A percentile compares a stretch with the other conserved stretches of the same genome.
Conservation (phyloP, 2,888 invertebrate genomes). For the Ochropleura plecta region DNA sequence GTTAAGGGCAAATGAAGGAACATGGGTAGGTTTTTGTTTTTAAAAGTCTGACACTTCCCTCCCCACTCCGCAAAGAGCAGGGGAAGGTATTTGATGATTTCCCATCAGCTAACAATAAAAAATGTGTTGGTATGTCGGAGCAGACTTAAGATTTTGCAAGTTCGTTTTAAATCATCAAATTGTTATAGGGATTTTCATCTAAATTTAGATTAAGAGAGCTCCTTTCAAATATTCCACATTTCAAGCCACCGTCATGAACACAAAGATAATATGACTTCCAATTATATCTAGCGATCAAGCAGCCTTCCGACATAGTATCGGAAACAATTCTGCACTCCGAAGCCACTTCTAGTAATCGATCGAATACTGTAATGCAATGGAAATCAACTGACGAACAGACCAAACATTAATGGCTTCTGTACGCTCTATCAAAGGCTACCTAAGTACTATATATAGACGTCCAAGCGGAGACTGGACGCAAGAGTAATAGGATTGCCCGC, state of each 20-base stretch:
- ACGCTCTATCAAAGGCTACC: neutral
- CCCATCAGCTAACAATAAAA: neutral
- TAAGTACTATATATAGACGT: neutral
- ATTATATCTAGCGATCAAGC: neutral
- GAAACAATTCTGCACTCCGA: neutral
- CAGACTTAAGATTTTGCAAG: neutral
- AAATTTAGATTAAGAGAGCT: neutral
- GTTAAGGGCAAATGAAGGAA: too few species aligned
- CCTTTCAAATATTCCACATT: neutral
- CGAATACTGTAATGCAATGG: neutral
- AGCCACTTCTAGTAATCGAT: neutral
- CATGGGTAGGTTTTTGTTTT: too few species aligned
- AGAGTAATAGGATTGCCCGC: neutral
- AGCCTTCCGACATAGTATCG: neutral
- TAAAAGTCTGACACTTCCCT: too few species aligned
- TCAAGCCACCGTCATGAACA: neutral
- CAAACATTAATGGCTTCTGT: neutral
- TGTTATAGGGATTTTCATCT: neutral
- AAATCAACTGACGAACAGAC: neutral
- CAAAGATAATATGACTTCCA: too few species aligned
- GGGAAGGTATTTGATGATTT: too few species aligned
- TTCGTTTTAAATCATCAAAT: neutral
- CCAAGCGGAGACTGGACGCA: neutral
- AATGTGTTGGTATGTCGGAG: neutral
- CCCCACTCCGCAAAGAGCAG: too few species aligned